phyloP scores from a whole-genome alignment of 2,113 vertebrate species.

The Cariama cristata region DNA sequence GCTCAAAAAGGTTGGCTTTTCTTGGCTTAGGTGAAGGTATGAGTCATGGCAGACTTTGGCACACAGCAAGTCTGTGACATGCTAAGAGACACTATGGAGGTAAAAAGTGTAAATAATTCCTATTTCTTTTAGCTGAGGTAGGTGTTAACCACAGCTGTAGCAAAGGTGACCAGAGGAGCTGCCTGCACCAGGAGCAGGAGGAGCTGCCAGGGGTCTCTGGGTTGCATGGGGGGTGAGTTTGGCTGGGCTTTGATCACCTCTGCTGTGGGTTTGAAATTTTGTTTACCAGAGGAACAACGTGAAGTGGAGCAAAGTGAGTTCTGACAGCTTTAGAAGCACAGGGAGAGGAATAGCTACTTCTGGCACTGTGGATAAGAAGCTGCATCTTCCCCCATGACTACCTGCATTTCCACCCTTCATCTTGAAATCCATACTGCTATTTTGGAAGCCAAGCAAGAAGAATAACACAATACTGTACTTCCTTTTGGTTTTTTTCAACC shows the following conservation, averaged over 20 bases:
- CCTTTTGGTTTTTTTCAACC: background rate
- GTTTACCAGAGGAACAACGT: background rate
- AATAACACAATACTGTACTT: background rate
- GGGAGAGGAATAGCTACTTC: background rate
- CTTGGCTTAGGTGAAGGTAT: background rate
- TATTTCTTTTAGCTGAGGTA: background rate
- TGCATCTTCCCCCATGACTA: background rate
- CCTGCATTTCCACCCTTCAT: background rate
- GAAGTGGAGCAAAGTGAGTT: background rate
- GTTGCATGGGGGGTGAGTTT: fast-evolving
- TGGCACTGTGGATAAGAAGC: background rate
- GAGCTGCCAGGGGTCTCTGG: background rate
- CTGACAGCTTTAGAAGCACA: background rate
- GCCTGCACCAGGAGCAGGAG: background rate
- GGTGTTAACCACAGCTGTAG: background rate
- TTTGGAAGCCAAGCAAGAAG: background rate
- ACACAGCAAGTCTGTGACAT: background rate
- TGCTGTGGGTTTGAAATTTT: background rate
- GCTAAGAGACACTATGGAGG: background rate
- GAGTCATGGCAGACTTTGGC: constrained; percentile 21
- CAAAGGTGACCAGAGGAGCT: background rate
- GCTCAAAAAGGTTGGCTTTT: background rate
- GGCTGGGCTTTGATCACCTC: background rate
- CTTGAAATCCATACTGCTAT: background rate
- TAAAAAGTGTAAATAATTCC: background rate